Evolutionary conservation across 1,140 invertebrate genomes (phyloP).

Genomic region (Stegodyphus mimosarum): DNA sequence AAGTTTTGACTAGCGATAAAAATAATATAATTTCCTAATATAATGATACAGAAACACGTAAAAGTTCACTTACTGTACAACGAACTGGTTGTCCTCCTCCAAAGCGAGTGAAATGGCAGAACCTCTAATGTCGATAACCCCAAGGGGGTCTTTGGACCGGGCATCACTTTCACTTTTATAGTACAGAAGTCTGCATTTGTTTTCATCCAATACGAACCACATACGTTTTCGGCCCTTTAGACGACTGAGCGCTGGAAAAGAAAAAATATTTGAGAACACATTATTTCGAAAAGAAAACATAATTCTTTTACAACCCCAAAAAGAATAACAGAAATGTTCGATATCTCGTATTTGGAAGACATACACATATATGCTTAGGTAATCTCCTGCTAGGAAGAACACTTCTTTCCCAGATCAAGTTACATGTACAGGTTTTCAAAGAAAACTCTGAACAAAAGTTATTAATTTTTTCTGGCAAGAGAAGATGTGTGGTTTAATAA

Average conservation of each 20-base stretch:
- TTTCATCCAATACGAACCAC: conserved; percentile 69
- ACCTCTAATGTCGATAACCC: conserved; percentile 65
- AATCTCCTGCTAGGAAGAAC: too few relatives aligned
- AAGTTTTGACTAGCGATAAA: too few relatives aligned
- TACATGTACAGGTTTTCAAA: too few relatives aligned
- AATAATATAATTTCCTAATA: too few relatives aligned
- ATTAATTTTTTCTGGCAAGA: too few relatives aligned
- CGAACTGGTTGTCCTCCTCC: conserved; percentile 68
- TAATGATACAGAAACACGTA: not conserved
- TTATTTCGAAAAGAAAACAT: not conserved
- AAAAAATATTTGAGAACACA: not conserved
- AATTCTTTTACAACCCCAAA: too few relatives aligned
- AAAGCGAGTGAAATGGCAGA: conserved; percentile 68
- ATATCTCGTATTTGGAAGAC: too few relatives aligned
- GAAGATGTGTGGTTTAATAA: too few relatives aligned
- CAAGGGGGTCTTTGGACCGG: conserved; percentile 64
- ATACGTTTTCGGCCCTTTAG: conserved; percentile 66
- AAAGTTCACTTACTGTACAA: conserved; percentile 67
- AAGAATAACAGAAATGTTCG: too few relatives aligned
- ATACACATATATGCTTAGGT: too few relatives aligned
- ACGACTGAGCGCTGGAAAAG: conserved; percentile 66
- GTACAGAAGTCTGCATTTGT: conserved; percentile 66
- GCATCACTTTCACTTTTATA: conserved; percentile 66
- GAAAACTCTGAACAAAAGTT: too few relatives aligned
- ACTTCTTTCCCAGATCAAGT: too few relatives aligned